These are phyloP conservation scores for Lydus trimaculatus DNA, from an alignment of 2,888 invertebrate genomes.

Conservation along the genomic window DNA sequence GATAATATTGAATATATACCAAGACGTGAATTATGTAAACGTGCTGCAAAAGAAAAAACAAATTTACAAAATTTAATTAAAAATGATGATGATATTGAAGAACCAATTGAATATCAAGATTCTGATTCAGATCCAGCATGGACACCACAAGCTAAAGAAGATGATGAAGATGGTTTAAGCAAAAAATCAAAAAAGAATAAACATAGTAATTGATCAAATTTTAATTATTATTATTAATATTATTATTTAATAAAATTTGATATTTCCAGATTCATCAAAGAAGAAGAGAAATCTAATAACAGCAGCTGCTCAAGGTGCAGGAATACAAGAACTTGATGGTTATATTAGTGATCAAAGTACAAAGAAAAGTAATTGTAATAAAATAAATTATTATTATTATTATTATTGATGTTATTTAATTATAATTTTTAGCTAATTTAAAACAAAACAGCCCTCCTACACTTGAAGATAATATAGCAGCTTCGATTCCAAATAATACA, in stretches of 20 bases:
- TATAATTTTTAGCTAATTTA: slow-evolving; percentile 21
- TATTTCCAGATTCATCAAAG: slow-evolving; percentile 29
- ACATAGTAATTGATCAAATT: slow-evolving; percentile 10
- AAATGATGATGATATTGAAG: slow-evolving; percentile 65
- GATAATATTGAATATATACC: slow-evolving; percentile 60
- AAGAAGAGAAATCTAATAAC: slow-evolving; percentile 51
- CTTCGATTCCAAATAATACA: slow-evolving; percentile 62
- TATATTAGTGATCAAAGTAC: slow-evolving; percentile 58
- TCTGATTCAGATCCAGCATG: slow-evolving; percentile 79
- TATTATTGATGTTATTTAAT: neutral
- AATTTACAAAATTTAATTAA: slow-evolving; percentile 64
- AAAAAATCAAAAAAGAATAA: slow-evolving; percentile 33
- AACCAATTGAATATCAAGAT: slow-evolving; percentile 63
- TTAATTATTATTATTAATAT: slow-evolving; percentile 7
- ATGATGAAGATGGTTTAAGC: slow-evolving; percentile 54
- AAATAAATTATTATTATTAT: no score
- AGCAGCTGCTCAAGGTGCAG: slow-evolving; percentile 65
- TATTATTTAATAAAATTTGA: slow-evolving; percentile 10
- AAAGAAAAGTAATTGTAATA: slow-evolving; percentile 40
- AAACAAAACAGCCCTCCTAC: slow-evolving; percentile 52
- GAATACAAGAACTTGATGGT: slow-evolving; percentile 66
- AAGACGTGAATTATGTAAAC: slow-evolving; percentile 68
- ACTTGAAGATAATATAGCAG: slow-evolving; percentile 61
- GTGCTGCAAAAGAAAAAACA: slow-evolving; percentile 73
- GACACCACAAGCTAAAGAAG: slow-evolving; percentile 70